Conservation (phyloP, 2,888 invertebrate species). For the Carabus problematicus region DNA sequence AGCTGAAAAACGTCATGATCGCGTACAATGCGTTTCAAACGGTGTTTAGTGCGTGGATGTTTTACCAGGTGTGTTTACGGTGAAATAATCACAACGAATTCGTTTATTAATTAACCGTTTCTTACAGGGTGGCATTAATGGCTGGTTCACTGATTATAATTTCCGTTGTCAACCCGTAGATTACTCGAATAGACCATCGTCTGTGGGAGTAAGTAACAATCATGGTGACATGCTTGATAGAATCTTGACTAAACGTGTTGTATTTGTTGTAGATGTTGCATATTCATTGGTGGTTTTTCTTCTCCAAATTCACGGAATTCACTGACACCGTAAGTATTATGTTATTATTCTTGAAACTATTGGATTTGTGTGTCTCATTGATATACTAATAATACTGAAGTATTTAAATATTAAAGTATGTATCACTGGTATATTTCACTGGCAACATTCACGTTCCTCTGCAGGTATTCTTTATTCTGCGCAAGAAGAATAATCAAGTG, state of each 20-base stretch:
- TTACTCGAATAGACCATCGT: not conserved
- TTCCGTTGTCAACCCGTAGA: not conserved
- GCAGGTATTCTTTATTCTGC: constrained; percentile 80
- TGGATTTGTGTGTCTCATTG: not conserved
- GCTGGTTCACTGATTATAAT: not conserved
- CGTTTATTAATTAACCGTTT: not conserved
- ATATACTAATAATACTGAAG: not conserved
- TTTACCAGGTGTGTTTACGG: not conserved
- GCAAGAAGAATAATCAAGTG: constrained; percentile 90
- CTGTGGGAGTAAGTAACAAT: not conserved
- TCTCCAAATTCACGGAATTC: not conserved
- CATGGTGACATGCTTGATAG: not conserved
- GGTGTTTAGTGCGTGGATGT: constrained; percentile 14
- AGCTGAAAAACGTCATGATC: constrained; percentile 61
- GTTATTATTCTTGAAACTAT: not conserved
- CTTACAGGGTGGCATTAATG: not conserved
- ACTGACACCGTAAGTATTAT: not conserved
- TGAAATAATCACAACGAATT: not conserved
- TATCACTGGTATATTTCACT: too few species aligned
- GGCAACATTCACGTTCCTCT: not conserved
- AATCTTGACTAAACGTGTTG: not conserved
- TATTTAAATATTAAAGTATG: not conserved
- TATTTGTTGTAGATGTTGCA: not conserved
- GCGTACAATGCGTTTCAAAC: constrained; percentile 66
- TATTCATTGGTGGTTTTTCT: not conserved